Conservation (phyloP, 2,113 vertebrate species). For the Zosterops hypoxanthus region DNA sequence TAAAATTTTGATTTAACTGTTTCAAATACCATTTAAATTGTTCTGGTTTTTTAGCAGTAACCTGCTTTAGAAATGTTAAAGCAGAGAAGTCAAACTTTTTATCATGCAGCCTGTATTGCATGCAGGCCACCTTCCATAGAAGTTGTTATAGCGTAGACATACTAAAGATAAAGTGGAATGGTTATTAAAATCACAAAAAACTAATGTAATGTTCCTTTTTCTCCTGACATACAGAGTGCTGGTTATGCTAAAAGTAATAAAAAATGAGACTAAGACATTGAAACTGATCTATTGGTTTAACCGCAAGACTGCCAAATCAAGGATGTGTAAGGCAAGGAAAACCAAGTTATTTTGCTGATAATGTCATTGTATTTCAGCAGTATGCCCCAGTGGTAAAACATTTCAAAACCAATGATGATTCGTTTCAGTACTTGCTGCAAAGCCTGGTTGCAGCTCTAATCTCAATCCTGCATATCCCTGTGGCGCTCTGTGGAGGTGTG, state of each 20-base stretch:
- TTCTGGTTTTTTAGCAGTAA: not conserved
- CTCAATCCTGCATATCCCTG: not conserved
- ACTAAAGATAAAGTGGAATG: not conserved
- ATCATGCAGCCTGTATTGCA: not conserved
- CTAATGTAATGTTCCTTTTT: not conserved
- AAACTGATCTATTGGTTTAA: not conserved
- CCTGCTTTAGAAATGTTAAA: not conserved
- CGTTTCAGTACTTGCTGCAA: not conserved
- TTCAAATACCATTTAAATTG: not conserved
- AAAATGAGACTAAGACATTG: not conserved
- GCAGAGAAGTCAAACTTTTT: not conserved
- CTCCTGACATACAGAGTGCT: not conserved
- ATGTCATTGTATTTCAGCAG: not conserved
- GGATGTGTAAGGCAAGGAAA: not conserved
- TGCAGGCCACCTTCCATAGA: not conserved
- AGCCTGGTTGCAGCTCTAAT: not conserved
- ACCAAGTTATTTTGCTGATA: not conserved
- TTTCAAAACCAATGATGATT: not conserved
- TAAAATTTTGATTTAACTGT: not conserved
- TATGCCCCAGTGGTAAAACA: not conserved
- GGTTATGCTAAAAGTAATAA: not conserved
- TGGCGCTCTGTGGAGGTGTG: not conserved
- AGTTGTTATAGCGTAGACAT: not conserved
- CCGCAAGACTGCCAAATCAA: not conserved
- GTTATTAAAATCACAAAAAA: not conserved